Conservation (phyloP, 2,888 invertebrate genomes). For the Mystacides longicornis region DNA sequence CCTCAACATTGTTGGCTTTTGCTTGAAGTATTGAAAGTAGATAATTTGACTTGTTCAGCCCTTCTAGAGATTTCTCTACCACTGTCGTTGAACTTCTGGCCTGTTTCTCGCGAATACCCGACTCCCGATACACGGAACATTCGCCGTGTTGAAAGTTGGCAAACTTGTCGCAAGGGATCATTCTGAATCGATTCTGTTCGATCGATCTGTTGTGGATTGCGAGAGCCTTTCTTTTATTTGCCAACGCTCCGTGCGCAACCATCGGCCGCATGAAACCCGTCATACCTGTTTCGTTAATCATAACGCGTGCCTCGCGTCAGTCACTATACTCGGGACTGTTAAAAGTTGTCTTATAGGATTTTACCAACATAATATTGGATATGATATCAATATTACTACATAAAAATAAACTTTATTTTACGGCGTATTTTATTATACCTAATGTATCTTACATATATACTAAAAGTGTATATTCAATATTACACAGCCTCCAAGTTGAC, state of each 20-base stretch:
- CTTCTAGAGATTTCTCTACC: neutral
- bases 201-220: neutral
- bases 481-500: neutral
- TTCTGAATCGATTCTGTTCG: neutral
- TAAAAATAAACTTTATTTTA: neutral
- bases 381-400: neutral
- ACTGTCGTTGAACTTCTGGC: constrained; percentile 18
- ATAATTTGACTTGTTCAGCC: too few species aligned
- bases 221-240: neutral
- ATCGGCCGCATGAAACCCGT: neutral
- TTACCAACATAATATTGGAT: neutral
- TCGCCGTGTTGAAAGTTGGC: neutral
- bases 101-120: constrained; percentile 10
- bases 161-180: constrained; percentile 1
- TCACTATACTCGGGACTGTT: constrained; percentile 16
- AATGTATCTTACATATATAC: neutral
- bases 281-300: constrained; percentile 16
- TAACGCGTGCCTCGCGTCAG: constrained; percentile 24
- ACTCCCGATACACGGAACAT: neutral
- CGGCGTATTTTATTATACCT: neutral
- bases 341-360: constrained; percentile 21
- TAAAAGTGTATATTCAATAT: neutral
- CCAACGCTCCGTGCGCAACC: neutral
- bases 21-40: too few species aligned
- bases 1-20: too few species aligned